Conservation (phyloP, 2,888 invertebrate genomes). For the Acronicta alni region DNA sequence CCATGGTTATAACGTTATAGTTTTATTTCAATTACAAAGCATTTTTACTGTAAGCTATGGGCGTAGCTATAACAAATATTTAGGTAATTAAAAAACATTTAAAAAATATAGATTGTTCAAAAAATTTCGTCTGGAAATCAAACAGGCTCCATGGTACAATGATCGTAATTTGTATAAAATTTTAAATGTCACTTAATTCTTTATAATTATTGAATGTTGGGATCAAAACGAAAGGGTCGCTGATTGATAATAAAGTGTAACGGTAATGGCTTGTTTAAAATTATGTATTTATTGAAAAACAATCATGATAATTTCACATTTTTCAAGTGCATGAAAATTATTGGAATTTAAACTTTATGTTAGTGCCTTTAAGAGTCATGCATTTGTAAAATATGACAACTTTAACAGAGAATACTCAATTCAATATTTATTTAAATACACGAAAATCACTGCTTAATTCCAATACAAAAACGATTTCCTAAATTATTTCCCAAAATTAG, state of each 20-base stretch:
- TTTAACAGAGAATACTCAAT: neutral
- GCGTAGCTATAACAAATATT: no score
- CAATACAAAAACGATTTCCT: slow-evolving; percentile 2
- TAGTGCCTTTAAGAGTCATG: neutral
- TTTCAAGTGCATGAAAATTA: no score
- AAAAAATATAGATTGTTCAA: no score
- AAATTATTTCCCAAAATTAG: no score
- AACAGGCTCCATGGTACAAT: slow-evolving; percentile 22
- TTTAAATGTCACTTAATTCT: slow-evolving; percentile 48
- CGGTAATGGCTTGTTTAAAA: slow-evolving; percentile 15
- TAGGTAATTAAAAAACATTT: no score
- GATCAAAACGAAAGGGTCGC: slow-evolving; percentile 59
- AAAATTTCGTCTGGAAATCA: neutral
- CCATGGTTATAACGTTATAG: no score
- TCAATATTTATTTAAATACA: slow-evolving; percentile 12
- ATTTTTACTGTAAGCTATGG: neutral
- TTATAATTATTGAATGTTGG: slow-evolving; percentile 63
- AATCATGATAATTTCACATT: neutral
- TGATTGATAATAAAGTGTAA: slow-evolving; percentile 24
- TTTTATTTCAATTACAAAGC: no score
- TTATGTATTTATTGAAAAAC: slow-evolving; percentile 19
- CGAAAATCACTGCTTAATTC: slow-evolving; percentile 36
- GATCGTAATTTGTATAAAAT: slow-evolving; percentile 38
- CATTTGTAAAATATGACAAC: neutral
- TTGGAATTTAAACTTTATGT: neutral